phyloP scores from a whole-genome alignment of 92 coral and sea anemone genomes.

The Epizoanthus stellaris region DNA sequence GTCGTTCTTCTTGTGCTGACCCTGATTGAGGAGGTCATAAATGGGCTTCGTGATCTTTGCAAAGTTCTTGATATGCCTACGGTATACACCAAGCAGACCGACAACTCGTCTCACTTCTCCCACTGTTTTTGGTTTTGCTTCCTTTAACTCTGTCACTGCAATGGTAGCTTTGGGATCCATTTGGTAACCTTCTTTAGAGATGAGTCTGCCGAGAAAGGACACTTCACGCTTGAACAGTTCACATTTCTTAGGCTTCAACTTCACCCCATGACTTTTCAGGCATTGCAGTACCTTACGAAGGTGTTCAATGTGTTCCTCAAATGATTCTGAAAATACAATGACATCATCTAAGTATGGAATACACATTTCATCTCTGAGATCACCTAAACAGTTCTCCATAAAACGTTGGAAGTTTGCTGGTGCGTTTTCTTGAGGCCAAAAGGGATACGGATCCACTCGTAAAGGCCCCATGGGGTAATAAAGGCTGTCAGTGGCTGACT shows the following conservation, averaged over 20 bases:
- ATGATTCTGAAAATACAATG: constrained; percentile 43
- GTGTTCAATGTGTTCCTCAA: constrained; percentile 55
- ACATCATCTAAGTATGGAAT: constrained; percentile 58
- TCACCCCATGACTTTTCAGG: constrained; percentile 49
- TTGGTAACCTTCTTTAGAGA: constrained; percentile 36
- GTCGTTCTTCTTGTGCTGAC: background rate
- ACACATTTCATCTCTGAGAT: constrained; percentile 43
- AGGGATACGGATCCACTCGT: constrained; percentile 53
- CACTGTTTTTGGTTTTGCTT: constrained; percentile 22
- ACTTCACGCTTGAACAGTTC: constrained; percentile 56
- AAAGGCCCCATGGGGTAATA: constrained; percentile 52
- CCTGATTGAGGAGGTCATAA: constrained; percentile 10
- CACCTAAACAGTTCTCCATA: constrained; percentile 49
- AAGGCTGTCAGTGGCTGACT: constrained; percentile 48
- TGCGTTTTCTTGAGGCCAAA: constrained; percentile 50
- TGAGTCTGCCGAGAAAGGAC: constrained; percentile 38
- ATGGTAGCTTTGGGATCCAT: constrained; percentile 48
- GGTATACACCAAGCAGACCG: constrained; percentile 40
- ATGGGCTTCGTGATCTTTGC: constrained; percentile 25
- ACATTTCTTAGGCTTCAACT: constrained; percentile 51
- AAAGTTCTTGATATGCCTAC: constrained; percentile 39
- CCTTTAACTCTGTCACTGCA: constrained; percentile 14
- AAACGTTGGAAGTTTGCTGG: constrained; percentile 55
- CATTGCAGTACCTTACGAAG: constrained; percentile 47
- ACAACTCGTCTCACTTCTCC: constrained; percentile 39